Evolutionary conservation across 2,797 vertebrate genomes (phyloP).

Genomic region (Sandelia bainsii): DNA sequence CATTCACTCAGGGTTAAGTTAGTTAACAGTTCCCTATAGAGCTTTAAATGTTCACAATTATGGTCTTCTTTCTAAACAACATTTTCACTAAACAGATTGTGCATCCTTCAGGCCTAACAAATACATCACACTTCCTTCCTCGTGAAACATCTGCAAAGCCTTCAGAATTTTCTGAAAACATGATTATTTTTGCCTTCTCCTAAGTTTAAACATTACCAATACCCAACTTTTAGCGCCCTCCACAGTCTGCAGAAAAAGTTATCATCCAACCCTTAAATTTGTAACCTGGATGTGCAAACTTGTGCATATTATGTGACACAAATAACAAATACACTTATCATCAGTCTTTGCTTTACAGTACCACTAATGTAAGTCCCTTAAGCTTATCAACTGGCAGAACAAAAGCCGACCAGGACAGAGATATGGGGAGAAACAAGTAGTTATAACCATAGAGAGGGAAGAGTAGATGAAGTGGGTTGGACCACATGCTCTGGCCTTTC

Average conservation of each 20-base stretch:
- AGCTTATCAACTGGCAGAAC: conserved; percentile 31
- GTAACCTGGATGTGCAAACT: not conserved
- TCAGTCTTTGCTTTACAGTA: conserved; percentile 12
- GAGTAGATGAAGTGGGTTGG: conserved; percentile 24
- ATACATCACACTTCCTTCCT: conserved; percentile 5
- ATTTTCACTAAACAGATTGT: conserved; percentile 31
- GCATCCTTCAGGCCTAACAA: conserved; percentile 28
- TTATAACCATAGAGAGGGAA: conserved; percentile 15
- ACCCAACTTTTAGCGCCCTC: not conserved
- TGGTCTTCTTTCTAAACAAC: conserved; percentile 49
- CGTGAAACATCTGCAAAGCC: conserved; percentile 7
- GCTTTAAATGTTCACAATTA: conserved; percentile 51
- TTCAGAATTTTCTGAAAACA: not conserved
- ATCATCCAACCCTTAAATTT: not conserved
- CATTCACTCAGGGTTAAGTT: conserved; percentile 71
- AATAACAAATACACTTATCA: not conserved
- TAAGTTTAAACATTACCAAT: not conserved
- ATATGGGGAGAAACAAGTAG: conserved; percentile 14
- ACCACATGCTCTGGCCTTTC: conserved; percentile 43
- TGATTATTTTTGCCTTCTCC: not conserved
- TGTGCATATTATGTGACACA: not conserved
- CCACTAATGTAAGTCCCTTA: conserved; percentile 12
- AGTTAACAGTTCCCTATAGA: conserved; percentile 64
- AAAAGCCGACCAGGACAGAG: conserved; percentile 7
- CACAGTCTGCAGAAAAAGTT: not conserved